Evolutionary conservation across 2,888 invertebrate species (phyloP), one percentile per base, ranked within the genome.

Genomic region (Branchellion lobata): DNA sequence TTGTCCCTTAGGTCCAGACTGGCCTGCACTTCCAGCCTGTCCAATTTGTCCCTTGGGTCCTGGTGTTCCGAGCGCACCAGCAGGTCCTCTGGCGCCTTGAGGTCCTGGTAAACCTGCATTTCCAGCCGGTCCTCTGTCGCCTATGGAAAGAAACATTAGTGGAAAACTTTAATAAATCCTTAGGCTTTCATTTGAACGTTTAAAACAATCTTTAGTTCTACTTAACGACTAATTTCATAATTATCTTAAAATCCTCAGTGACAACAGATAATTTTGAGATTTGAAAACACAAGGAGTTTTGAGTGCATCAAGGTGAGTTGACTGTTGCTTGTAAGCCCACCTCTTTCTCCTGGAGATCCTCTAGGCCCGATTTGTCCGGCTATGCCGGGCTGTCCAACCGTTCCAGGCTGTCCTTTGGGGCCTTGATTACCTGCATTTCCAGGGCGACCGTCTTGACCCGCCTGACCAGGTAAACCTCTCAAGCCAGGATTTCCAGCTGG

Each of bases 351-450:
- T 21, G 27, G 21, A 24, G 1, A 21, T 47, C 75, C 75, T 27
- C 11, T 14, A 27, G 33, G 18, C 29, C 75, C 75, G 27, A 51
- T 33, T 53, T 61, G 61, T 36, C 81, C 81, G 1, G 57, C 21
- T n/a, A 53, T 1, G 11, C 81, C 80, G 0, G 36, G 11, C 71
- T 65, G 72, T 34, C 80, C 85, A 81, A 88, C 88, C 29, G 84
- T 82, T 24, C 89, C 89, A 53, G 86, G 83, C 83, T 86, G 86
- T 29, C 89, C 89, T 57, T 57, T 40, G 18, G 31, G 61, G 40
- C 81, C 81, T 65, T 36, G 53, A 21, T 27, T 47, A 21, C 81
- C 81, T 51, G 68, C 68, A 8, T 33, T 68, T 40, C 82, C 82
- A 14, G 27, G 72, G 8, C n/a, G 27, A 36, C 81, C 81, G 11